A percentile compares a stretch with the other conserved stretches of the same genome.
Evolutionary conservation across 2,113 vertebrate genomes (phyloP).

Genomic region (Cynopterus brachyotis): DNA sequence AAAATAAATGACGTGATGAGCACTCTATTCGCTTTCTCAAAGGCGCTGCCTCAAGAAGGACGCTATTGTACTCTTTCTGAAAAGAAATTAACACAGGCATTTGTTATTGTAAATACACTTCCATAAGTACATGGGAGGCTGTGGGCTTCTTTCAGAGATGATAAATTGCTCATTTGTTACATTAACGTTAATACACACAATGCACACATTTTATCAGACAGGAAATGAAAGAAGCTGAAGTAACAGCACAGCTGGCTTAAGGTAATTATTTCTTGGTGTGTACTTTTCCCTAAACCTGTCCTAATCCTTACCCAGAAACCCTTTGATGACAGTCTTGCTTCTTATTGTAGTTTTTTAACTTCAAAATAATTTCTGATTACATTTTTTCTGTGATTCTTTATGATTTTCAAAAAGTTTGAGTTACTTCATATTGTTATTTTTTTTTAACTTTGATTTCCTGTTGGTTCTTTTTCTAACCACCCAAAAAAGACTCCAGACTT

Average conservation of each 20-base stretch:
- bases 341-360: neutral
- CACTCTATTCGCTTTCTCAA: neutral
- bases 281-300: neutral
- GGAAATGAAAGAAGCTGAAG: slow-evolving; percentile 4
- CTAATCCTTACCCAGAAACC: neutral
- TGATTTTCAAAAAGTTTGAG: neutral
- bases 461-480: neutral
- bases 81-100: slow-evolving; percentile 21
- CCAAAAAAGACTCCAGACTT: neutral
- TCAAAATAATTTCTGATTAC: neutral
- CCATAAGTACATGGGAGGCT: neutral
- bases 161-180: neutral
- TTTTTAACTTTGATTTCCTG: neutral
- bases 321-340: neutral
- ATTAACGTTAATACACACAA: neutral
- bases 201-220: neutral
- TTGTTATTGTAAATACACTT: neutral
- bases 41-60: neutral
- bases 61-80: neutral
- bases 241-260: neutral
- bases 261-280: neutral
- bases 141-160: slow-evolving; percentile 22
- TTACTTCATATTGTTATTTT: neutral
- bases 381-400: slow-evolving; percentile 3
- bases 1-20: neutral